Evolutionary conservation across 2,113 vertebrate genomes (phyloP).

Genomic region (Sinocyclocheilus anshuiensis): DNA sequence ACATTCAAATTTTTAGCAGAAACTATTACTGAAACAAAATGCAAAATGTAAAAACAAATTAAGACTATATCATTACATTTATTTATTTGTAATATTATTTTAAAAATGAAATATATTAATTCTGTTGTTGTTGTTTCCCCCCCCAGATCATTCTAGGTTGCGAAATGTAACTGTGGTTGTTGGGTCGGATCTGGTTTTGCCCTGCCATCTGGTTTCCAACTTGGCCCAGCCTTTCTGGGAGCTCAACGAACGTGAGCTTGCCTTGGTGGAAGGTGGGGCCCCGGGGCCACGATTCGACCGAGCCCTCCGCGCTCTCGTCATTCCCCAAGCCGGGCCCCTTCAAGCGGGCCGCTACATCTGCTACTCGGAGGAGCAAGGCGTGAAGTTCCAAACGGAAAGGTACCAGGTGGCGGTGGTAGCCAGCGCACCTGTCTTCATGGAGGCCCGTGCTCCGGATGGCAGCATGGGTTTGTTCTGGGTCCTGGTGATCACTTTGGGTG

Average conservation of each 20-base stretch:
- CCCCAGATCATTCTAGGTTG: slow-evolving; percentile 75
- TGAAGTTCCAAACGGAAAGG: slow-evolving; percentile 80
- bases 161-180: slow-evolving; percentile 89
- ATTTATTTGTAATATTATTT: neutral
- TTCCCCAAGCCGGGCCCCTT: slow-evolving; percentile 76
- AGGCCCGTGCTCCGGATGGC: slow-evolving; percentile 84
- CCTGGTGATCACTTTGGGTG: slow-evolving; percentile 86
- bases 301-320: slow-evolving; percentile 82
- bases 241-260: slow-evolving; percentile 83
- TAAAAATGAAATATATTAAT: neutral
- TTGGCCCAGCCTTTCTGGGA: slow-evolving; percentile 86
- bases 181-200: slow-evolving; percentile 89
- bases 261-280: slow-evolving; percentile 61
- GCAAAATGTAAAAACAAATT: too few relatives aligned
- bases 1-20: too few relatives aligned
- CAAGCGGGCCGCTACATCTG: slow-evolving; percentile 85
- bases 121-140: neutral
- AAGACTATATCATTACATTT: neutral
- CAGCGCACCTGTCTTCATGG: slow-evolving; percentile 79
- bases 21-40: too few relatives aligned
- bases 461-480: slow-evolving; percentile 91
- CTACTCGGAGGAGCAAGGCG: slow-evolving; percentile 86
- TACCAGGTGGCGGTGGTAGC: slow-evolving; percentile 86
- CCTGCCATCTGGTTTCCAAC: slow-evolving; percentile 91
- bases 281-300: slow-evolving; percentile 78